Conservation (phyloP, 2,113 vertebrate species). For the Isurus oxyrinchus region DNA sequence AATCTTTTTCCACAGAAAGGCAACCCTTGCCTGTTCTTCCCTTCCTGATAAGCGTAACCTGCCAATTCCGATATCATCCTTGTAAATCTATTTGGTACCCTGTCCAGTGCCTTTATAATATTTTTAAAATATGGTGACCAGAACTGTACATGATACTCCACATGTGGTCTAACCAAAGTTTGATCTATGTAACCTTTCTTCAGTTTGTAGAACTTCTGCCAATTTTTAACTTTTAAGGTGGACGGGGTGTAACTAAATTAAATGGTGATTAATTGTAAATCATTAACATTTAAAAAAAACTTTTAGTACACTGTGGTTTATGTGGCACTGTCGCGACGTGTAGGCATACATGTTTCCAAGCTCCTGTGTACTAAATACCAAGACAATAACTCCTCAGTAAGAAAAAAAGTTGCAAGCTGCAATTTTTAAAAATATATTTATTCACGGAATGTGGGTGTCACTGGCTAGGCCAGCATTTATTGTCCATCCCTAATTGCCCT, state of each 20-base stretch:
- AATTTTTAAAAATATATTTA: background rate
- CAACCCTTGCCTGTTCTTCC: background rate
- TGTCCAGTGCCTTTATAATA: background rate
- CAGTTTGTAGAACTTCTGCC: background rate
- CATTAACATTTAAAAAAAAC: background rate
- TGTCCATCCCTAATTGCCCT: too few species aligned
- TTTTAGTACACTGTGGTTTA: background rate
- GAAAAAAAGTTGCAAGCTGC: background rate
- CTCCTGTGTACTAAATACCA: background rate
- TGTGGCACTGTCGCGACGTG: background rate
- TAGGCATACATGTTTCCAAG: background rate
- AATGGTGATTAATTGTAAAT: background rate
- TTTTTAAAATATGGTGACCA: background rate
- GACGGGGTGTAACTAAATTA: background rate
- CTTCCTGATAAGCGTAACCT: background rate
- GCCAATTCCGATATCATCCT: background rate
- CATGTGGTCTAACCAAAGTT: background rate
- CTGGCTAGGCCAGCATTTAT: too few species aligned
- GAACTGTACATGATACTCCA: background rate
- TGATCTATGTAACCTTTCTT: background rate
- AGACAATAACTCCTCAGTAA: background rate
- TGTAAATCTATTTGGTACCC: background rate
- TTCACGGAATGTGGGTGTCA: too few species aligned
- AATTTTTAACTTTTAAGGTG: background rate
- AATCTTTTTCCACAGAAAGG: background rate